Evolutionary conservation across 2,797 vertebrate species (phyloP).

Genomic region (Sebastes nivosus): DNA sequence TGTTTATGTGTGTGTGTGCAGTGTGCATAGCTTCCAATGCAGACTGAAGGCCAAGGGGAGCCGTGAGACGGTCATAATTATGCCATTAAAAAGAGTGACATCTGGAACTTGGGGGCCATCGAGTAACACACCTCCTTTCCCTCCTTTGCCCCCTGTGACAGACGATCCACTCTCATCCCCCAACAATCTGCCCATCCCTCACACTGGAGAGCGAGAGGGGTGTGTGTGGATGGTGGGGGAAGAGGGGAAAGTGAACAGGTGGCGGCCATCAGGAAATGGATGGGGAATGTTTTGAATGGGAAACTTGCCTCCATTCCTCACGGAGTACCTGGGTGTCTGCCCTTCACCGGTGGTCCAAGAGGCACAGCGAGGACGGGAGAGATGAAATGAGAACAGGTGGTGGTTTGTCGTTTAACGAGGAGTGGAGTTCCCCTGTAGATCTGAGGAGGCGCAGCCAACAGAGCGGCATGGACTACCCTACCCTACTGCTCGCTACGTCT

Average conservation of each 20-base stretch:
- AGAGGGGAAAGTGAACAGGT: conserved; percentile 81
- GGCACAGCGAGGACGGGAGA: conserved; percentile 67
- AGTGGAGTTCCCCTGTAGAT: conserved; percentile 69
- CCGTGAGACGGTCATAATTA: conserved; percentile 66
- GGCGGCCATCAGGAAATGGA: conserved; percentile 80
- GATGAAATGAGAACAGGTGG: conserved; percentile 82
- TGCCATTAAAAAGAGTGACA: conserved; percentile 74
- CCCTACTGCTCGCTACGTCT: conserved; percentile 19
- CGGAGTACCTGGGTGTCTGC: conserved; percentile 74
- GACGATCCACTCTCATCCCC: conserved; percentile 61
- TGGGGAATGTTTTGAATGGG: conserved; percentile 76
- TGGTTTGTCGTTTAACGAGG: conserved; percentile 69
- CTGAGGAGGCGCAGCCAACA: conserved; percentile 37
- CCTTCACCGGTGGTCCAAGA: conserved; percentile 73
- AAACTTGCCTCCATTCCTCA: conserved; percentile 75
- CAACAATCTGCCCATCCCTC: conserved; percentile 68
- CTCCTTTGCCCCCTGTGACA: conserved; percentile 65
- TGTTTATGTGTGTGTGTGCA: conserved; percentile 7
- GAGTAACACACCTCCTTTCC: conserved; percentile 50
- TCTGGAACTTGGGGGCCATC: conserved; percentile 72
- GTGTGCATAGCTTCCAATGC: conserved; percentile 9
- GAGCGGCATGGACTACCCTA: conserved; percentile 9
- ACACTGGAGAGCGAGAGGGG: conserved; percentile 13
- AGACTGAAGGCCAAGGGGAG: conserved; percentile 64
- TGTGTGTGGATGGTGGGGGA: not conserved